Base-by-base conservation (phyloP, 2,888 invertebrate genomes). In the Andrena marginata region DNA sequence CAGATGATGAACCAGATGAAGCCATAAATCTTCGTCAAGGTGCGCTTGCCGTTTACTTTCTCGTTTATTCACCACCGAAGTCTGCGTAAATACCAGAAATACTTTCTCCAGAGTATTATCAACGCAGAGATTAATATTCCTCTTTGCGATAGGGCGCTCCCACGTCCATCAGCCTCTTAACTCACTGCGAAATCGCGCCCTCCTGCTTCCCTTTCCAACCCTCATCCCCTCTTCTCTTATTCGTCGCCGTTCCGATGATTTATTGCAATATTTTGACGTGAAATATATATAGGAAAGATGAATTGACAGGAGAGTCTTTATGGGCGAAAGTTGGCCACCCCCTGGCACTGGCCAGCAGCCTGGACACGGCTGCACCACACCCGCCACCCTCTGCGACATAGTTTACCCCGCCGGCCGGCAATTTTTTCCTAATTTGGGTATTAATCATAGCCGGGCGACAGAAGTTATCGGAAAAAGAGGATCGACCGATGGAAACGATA, bases 211-310 rank as follows among this genome's bases (percentile, higher is more conserved):
- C 75, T 74, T 64, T 68, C 23, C 51, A 20, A 54, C 67, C 33
- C 31, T 8, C 8, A 20, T 16, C 72, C 74, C 59, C 74, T 63
- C 71, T 73, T 72, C 85, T 84, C 84, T 82, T 87, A 88, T 89
- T 89, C 89, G 87, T 89, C 87, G 90, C 85, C 87, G 85, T 88
- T 85, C 81, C 85, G 88, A 92, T 93, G 93, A 94, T 94, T 94
- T 93, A 94, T 94, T 89, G 92, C 92, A 91, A 93, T 93, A 93
- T 94, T 94, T 93, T 93, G 93, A 93, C 93, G 90, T 91, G 89
- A 90, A 90, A 93, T 92, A 90, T 90, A 89, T 87, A 85, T 88
- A 87, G 89, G 87, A 91, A 91, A 93, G 93, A 93, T 92, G 92
- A 93, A 94, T 93, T 91, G 93, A 93, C 92, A 90, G 85, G 59